These are phyloP conservation scores for Macrochelys suwanniensis DNA, from an alignment of 2,797 vertebrate genomes.

Conservation along the genomic window DNA sequence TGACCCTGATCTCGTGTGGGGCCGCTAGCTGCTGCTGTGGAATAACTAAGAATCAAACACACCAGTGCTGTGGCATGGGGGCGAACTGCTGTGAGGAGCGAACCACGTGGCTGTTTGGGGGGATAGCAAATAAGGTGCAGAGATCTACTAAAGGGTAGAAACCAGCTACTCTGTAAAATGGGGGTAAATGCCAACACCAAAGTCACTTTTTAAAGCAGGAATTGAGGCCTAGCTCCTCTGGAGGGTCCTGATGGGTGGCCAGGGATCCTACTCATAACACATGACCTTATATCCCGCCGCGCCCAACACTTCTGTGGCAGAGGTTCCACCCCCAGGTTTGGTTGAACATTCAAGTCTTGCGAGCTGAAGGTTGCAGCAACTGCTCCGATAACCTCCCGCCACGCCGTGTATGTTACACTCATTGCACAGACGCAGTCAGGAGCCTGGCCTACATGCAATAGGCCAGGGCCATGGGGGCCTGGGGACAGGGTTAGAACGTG, in stretches of 20 bases:
- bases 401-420: neutral
- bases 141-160: too few relatives aligned
- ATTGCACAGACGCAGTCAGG: neutral
- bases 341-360: neutral
- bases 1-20: neutral
- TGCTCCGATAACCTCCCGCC: neutral
- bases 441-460: neutral
- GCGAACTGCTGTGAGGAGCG: neutral
- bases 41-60: neutral
- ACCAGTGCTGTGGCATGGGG: neutral
- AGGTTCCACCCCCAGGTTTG: too few relatives aligned
- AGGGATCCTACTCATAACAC: too few relatives aligned
- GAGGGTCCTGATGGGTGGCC: too few relatives aligned
- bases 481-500: neutral
- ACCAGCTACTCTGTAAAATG: too few relatives aligned
- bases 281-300: too few relatives aligned
- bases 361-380: neutral
- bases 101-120: too few relatives aligned
- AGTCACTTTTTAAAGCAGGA: too few relatives aligned
- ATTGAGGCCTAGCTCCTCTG: too few relatives aligned
- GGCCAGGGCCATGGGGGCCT: rapidly evolving
- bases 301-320: too few relatives aligned
- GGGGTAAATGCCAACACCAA: too few relatives aligned
- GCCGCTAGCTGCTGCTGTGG: neutral
- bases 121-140: too few relatives aligned